Conservation (phyloP, 1,140 invertebrate species). For the Metaphire vulgaris region DNA sequence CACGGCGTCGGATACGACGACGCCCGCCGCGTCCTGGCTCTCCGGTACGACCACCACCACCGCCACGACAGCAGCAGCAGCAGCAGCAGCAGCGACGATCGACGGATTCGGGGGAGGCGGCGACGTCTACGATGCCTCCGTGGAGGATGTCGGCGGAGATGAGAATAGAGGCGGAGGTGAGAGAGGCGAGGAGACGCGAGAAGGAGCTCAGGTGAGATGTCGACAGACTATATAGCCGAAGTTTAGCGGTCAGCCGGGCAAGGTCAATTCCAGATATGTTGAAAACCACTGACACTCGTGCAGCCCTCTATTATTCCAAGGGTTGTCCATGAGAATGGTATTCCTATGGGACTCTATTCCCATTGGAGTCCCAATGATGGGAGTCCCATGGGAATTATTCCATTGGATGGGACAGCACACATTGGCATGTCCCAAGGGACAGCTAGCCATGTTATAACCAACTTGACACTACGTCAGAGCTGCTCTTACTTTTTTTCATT, state of each 20-base stretch:
- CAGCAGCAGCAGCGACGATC: background rate
- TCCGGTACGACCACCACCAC: too few relatives aligned
- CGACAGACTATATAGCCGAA: background rate
- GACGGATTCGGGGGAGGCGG: background rate
- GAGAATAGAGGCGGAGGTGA: conserved; percentile 18
- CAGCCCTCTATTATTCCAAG: too few relatives aligned
- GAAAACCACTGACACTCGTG: too few relatives aligned
- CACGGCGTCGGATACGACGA: background rate
- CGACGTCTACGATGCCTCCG: background rate
- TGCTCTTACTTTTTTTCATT: too few relatives aligned
- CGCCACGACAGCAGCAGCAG: background rate
- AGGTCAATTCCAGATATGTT: too few relatives aligned
- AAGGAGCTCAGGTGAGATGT: conserved; percentile 12
- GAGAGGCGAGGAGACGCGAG: conserved; percentile 10
- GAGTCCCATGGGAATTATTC: background rate
- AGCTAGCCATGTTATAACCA: too few relatives aligned
- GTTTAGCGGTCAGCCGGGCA: background rate
- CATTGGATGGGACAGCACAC: too few relatives aligned
- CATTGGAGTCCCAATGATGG: background rate
- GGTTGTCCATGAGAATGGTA: background rate
- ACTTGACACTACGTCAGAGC: too few relatives aligned
- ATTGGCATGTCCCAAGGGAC: too few relatives aligned
- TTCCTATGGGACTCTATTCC: background rate
- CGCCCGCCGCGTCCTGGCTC: too few relatives aligned
- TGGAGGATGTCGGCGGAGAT: conserved; percentile 2